These are phyloP conservation scores for Drosophila borealis DNA, from an alignment of 2,888 invertebrate species.

Conservation along the genomic window DNA sequence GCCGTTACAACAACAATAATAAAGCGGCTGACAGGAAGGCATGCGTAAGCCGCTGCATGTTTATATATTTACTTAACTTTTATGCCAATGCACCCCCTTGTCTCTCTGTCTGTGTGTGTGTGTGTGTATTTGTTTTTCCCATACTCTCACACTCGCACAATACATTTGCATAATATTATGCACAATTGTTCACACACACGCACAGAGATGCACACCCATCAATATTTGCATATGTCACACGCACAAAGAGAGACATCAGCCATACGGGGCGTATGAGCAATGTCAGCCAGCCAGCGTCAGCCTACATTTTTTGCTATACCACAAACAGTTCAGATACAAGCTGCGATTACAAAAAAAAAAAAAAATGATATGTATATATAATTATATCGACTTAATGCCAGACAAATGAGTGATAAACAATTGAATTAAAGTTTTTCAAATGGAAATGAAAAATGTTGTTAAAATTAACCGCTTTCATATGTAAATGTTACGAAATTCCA, in stretches of 20 bases:
- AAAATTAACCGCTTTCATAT: constrained; percentile 2
- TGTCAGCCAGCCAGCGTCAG: constrained; percentile 7
- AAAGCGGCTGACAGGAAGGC: constrained; percentile 62
- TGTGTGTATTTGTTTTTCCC: constrained; percentile 48
- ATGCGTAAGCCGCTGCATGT: constrained; percentile 67
- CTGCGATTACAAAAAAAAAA: constrained; percentile 18
- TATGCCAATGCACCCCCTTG: constrained; percentile 23
- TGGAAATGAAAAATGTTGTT: constrained; percentile 10
- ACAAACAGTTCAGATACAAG: constrained; percentile 24
- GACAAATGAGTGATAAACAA: constrained; percentile 46
- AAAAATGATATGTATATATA: constrained; percentile 7
- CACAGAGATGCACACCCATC: constrained; percentile 23
- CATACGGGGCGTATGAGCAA: constrained; percentile 30
- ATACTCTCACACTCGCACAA: constrained; percentile 17
- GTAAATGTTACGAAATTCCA: not conserved
- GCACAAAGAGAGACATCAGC: constrained; percentile 54
- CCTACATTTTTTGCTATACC: not conserved
- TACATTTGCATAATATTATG: constrained; percentile 66
- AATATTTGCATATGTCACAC: constrained; percentile 77
- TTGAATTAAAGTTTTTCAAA: constrained; percentile 14
- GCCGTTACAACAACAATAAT: constrained; percentile 59
- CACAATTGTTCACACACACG: constrained; percentile 43
- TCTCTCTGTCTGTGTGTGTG: constrained; percentile 19
- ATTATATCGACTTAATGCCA: constrained; percentile 43
- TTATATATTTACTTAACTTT: constrained; percentile 81